Base-by-base conservation (phyloP, 2,113 vertebrate species). In the Pseudorectes ferrugineus region DNA sequence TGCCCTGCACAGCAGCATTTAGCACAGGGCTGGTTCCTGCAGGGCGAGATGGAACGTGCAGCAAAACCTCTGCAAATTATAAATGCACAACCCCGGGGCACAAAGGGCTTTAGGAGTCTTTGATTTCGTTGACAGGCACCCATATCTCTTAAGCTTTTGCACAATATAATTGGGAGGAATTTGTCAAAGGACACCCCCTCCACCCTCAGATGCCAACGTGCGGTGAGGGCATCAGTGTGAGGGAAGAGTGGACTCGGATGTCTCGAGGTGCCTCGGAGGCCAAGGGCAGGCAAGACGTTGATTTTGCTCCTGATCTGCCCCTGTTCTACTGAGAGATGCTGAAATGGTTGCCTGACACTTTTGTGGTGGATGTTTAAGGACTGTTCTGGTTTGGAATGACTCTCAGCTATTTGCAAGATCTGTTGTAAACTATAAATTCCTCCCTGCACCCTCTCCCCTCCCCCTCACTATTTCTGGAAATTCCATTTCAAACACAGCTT, bases 161-260 rank as follows among this genome's bases (percentile, higher is more conserved):
- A 40, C 55, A 62, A 25, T 16, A 14, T 19, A 52, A 73, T 1
- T 68, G 35, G 31, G 57, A 81, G 19, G 55, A 52, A 57, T 14
- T 15, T 63, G 18, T 14, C 73, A 67, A 59, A 84, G 51, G 54
- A 35, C 21, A 36, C 0, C 5, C 6, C 23, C 18, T 58, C 17
- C 42, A 17, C 42, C 26, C 71, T 61, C 17, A 25, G 62, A 15
- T 59, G 36, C 16, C 28, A 38, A 23, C 0, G 24, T 19, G 25
- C 66, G 38, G 29, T 5, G 22, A 67, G 62, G 57, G 29, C 14
- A 66, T 12, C 28, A 8, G 12, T 9, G 8, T 23, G 59, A 70
- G 52, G 2, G 15, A 26, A 6, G 9, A 58, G 46, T 8, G 55
- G 57, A 1, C 31, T 68, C 0, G 0, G 10, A 12, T 29, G 45